A percentile compares a stretch with the other conserved stretches of the same genome.
phyloP scores from a whole-genome alignment of 2,113 vertebrate genomes.

The Gymnarchus niloticus region DNA sequence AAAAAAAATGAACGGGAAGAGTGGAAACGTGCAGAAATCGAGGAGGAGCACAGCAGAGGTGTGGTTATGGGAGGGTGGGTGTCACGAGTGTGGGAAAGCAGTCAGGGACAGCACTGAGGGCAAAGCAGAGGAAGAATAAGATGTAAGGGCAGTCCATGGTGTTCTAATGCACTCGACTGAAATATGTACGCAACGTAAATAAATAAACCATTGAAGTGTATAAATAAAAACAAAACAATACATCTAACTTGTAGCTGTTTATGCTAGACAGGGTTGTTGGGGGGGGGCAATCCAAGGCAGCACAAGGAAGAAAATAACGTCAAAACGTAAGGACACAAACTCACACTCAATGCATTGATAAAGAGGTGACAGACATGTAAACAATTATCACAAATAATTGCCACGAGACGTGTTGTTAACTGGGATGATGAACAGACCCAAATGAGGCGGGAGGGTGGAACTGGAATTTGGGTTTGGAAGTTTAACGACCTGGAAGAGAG shows the following conservation, averaged over 20 bases:
- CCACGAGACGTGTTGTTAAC: not conserved
- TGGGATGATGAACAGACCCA: too few species aligned
- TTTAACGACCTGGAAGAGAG: not conserved
- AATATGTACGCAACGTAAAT: not conserved
- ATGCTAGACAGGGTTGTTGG: not conserved
- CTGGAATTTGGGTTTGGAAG: not conserved
- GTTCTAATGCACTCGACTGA: not conserved
- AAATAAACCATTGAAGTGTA: not conserved
- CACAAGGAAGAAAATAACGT: not conserved
- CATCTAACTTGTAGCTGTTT: not conserved
- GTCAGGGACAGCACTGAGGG: not conserved
- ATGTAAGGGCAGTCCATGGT: not conserved
- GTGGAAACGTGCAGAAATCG: not conserved
- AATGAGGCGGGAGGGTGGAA: not conserved
- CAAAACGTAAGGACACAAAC: not conserved
- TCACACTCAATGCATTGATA: too few species aligned
- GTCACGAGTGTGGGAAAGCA: not conserved
- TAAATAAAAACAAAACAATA: not conserved
- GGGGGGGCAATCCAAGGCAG: not conserved
- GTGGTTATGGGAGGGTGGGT: not conserved
- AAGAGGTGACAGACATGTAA: not conserved
- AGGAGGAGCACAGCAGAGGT: not conserved
- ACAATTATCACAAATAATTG: constrained; percentile 11
- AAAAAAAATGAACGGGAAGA: not conserved
- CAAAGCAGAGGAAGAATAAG: not conserved